A percentile compares a stretch with the other conserved stretches of the same genome.
Conservation (phyloP, 1,140 invertebrate genomes). For the Brachionus rubens region DNA sequence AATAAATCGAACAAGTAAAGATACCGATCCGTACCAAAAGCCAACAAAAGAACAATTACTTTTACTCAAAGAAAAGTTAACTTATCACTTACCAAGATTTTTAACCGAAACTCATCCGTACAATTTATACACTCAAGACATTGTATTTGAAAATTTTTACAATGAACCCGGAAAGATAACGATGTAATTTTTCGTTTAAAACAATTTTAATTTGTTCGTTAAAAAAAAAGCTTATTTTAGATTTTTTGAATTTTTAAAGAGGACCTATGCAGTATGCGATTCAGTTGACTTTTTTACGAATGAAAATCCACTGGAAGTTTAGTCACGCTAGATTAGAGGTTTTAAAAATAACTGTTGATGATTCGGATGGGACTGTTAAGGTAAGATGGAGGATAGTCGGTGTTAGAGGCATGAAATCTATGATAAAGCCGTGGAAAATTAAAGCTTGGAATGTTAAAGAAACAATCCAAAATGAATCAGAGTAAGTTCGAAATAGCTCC, state of each 20-base stretch:
- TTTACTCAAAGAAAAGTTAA: slow-evolving; percentile 5
- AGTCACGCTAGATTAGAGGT: neutral
- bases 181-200: neutral
- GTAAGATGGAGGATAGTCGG: slow-evolving; percentile 36
- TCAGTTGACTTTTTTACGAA: neutral
- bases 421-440: slow-evolving; percentile 27
- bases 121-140: slow-evolving; percentile 24
- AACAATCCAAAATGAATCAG: neutral
- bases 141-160: slow-evolving; percentile 44
- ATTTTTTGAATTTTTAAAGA: no score
- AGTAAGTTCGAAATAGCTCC: neutral
- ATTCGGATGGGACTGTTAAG: neutral
- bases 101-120: slow-evolving; percentile 25
- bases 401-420: slow-evolving; percentile 5
- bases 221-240: no score
- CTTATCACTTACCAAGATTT: slow-evolving; percentile 2
- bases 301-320: slow-evolving; percentile 26
- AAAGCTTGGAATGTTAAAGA: slow-evolving; percentile 28
- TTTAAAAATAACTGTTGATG: slow-evolving; percentile 31
- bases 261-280: slow-evolving; percentile 30
- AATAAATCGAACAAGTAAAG: neutral
- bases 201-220: no score
- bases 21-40: neutral
- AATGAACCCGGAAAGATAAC: slow-evolving; percentile 39
- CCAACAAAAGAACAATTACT: slow-evolving; percentile 1